A percentile compares a stretch with the other conserved stretches of the same genome.
Evolutionary conservation across 2,888 invertebrate genomes (phyloP).

Genomic region (Nipponacmea schrenckii): DNA sequence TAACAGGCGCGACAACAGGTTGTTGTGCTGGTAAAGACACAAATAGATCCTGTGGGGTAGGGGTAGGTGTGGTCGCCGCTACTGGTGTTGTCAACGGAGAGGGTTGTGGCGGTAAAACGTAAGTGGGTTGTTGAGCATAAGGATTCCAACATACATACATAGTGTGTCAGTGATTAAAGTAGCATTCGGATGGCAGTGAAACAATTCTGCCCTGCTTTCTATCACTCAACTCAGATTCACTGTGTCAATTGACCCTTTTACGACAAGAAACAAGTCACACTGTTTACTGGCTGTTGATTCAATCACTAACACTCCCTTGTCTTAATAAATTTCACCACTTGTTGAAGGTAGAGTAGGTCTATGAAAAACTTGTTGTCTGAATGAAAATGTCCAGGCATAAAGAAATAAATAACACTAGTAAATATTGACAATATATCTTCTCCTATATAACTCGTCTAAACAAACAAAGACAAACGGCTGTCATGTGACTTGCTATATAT

Average conservation of each 20-base stretch:
- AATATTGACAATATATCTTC: conserved; percentile 9
- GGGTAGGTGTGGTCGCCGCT: conserved; percentile 20
- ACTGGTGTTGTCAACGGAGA: conserved; percentile 23
- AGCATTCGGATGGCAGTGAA: conserved; percentile 7
- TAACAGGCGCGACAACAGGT: conserved; percentile 24
- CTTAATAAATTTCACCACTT: neutral
- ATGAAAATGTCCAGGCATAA: conserved; percentile 1
- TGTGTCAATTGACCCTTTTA: conserved; percentile 3
- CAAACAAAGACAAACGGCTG: conserved; percentile 4
- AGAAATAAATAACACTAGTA: conserved; percentile 1
- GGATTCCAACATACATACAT: conserved; percentile 45
- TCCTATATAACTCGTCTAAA: conserved; percentile 6
- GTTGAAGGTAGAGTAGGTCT: too few relatives aligned
- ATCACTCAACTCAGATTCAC: neutral
- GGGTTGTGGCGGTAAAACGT: conserved; percentile 28
- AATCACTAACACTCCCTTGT: conserved; percentile 1
- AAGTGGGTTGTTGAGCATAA: conserved; percentile 34
- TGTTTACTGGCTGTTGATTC: conserved; percentile 3
- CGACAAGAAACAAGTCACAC: conserved; percentile 4
- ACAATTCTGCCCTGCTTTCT: conserved; percentile 1
- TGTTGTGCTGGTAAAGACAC: conserved; percentile 27
- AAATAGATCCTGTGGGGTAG: conserved; percentile 30
- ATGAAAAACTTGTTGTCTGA: neutral
- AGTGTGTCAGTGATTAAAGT: conserved; percentile 24
- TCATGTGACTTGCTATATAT: neutral